Percentiles rank a stretch among this genome's conserved stretches.
phyloP scores from a whole-genome alignment of 2,113 vertebrate genomes.

The Thermophis baileyi region DNA sequence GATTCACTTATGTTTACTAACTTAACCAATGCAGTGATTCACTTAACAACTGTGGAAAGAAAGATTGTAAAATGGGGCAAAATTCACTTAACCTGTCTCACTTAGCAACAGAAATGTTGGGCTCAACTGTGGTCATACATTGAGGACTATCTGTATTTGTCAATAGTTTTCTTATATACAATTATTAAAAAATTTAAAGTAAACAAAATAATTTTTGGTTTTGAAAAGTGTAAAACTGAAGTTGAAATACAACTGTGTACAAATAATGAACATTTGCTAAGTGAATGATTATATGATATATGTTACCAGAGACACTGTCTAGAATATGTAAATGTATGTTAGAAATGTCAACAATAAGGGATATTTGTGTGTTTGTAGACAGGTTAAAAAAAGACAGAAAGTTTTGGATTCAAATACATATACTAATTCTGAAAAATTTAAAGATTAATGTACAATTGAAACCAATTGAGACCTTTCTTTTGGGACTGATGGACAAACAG shows the following conservation, averaged over 20 bases:
- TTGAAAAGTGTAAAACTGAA: background rate
- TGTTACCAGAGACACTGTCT: background rate
- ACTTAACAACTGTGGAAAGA: background rate
- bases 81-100: background rate
- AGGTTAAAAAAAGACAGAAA: background rate
- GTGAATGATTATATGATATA: background rate
- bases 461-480: background rate
- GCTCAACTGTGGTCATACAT: background rate
- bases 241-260: background rate
- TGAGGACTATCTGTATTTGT: background rate
- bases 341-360: background rate
- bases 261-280: background rate
- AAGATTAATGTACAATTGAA: background rate
- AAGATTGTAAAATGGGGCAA: background rate
- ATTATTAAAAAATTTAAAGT: background rate
- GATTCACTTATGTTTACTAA: background rate
- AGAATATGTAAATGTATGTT: background rate
- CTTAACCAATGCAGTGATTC: background rate
- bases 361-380: background rate
- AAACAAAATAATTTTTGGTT: background rate
- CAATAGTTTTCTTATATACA: background rate
- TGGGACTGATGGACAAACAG: background rate
- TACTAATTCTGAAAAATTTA: background rate
- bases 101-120: background rate
- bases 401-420: background rate